Evolutionary conservation across 1,140 invertebrate genomes (phyloP), one percentile per base, ranked within the genome.

Genomic region (Tribolium castaneum): DNA sequence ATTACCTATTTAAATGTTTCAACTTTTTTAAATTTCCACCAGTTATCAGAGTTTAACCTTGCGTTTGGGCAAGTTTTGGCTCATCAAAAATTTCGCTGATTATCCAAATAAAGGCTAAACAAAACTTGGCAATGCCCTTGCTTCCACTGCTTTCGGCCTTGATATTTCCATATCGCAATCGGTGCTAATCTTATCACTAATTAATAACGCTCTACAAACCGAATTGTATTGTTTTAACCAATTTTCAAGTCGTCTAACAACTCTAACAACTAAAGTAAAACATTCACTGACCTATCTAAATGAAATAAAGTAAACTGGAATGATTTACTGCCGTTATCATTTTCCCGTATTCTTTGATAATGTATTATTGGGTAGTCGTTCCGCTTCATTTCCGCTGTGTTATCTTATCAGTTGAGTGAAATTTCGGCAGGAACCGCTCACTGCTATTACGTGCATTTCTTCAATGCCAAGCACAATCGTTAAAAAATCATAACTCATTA

Each of bases 401-500:
- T 30, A 30, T 30, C 25, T 30, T 30, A 30, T 45, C n/a, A 45
- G 9, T 39, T 39, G 34, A 39, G 6, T 39, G 1, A 10, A 45
- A 45, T 45, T 66, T 66, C 59, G 59, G 12, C 12, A 35, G 59
- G 56, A 62, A 62, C 16, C 16, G 2, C 16, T 19, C 16, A 19
- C 16, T 35, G 13, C 10, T 16, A 30, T 66, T 66, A 66, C 59
- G 34, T 66, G 34, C 59, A 35, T 12, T 66, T 66, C 59, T 66
- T 66, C 59, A 66, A 39, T 66, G 59, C 34, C 59, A 30, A 35
- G 12, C 25, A 39, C 30, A 12, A 66, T 35, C 30, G 30, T 66
- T 22, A 13, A 66, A 59, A 66, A 66, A 66, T 66, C 30, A 66
- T 66, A 66, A 66, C 59, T 66, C 59, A 66, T 66, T 66, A 66